phyloP scores from a whole-genome alignment of 2,888 invertebrate genomes.

The Andrena bicolor region DNA sequence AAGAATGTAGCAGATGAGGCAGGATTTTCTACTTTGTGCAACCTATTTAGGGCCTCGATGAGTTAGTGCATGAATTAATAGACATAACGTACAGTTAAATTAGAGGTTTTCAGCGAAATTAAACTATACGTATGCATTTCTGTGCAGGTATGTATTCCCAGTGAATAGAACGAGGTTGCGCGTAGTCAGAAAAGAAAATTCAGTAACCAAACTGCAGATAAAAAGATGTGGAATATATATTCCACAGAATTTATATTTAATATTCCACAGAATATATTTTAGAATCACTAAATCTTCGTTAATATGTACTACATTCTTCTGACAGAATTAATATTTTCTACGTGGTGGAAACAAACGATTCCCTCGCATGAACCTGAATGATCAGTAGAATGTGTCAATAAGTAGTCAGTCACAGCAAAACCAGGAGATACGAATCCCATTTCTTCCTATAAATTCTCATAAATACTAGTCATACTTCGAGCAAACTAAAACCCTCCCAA shows the following conservation, averaged over 20 bases:
- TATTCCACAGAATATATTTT: too few species aligned
- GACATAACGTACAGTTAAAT: background rate
- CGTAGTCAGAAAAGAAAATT: background rate
- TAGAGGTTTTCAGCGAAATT: background rate
- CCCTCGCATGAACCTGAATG: background rate
- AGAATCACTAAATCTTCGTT: background rate
- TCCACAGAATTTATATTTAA: too few species aligned
- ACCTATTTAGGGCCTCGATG: background rate
- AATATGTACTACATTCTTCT: background rate
- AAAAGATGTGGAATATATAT: background rate
- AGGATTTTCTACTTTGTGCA: background rate
- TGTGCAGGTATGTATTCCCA: background rate
- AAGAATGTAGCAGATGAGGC: background rate
- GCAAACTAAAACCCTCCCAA: background rate
- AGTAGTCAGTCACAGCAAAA: background rate
- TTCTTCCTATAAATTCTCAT: too few species aligned
- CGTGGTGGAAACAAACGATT: background rate
- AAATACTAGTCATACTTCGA: background rate
- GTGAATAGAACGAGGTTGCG: background rate
- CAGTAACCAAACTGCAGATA: background rate
- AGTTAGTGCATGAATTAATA: background rate
- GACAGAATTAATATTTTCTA: background rate
- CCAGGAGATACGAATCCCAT: background rate
- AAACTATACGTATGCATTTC: background rate
- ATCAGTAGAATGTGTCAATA: background rate